phyloP scores from a whole-genome alignment of 2,888 invertebrate species.

The Oscheius myriophilus region DNA sequence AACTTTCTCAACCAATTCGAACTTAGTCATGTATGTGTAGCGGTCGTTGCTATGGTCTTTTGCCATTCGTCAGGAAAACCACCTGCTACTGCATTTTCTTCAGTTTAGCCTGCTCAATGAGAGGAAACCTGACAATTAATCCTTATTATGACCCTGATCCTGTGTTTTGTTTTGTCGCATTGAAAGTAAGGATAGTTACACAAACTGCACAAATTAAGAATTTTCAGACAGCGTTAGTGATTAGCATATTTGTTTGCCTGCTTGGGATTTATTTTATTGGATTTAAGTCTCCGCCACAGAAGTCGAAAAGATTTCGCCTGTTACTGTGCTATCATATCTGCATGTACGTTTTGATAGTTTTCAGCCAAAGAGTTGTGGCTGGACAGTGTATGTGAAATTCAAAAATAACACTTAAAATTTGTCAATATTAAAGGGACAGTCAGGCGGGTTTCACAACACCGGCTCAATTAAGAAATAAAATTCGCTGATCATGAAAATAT shows the following conservation, averaged over 20 bases:
- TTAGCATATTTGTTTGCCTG: neutral
- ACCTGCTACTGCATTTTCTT: too few species aligned
- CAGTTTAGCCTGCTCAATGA: neutral
- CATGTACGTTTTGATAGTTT: conserved; percentile 19
- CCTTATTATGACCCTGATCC: conserved; percentile 13
- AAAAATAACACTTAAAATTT: too few species aligned
- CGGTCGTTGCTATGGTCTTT: too few species aligned
- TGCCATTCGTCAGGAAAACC: too few species aligned
- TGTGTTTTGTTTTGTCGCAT: neutral
- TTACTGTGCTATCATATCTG: conserved; percentile 6
- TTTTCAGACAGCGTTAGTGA: neutral
- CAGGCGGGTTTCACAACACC: too few species aligned
- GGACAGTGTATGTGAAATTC: too few species aligned
- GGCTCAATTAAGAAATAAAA: too few species aligned
- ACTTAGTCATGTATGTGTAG: too few species aligned
- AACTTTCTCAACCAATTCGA: too few species aligned
- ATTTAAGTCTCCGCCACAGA: conserved; percentile 11
- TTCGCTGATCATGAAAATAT: too few species aligned
- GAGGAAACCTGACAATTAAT: neutral
- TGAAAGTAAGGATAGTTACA: conserved; percentile 4
- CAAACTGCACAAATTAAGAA: neutral
- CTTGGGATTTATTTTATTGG: neutral
- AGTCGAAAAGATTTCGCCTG: neutral
- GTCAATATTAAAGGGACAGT: too few species aligned
- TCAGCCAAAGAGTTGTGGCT: too few species aligned